phyloP scores from a whole-genome alignment of 2,888 invertebrate genomes.

The Molanna angustata region DNA sequence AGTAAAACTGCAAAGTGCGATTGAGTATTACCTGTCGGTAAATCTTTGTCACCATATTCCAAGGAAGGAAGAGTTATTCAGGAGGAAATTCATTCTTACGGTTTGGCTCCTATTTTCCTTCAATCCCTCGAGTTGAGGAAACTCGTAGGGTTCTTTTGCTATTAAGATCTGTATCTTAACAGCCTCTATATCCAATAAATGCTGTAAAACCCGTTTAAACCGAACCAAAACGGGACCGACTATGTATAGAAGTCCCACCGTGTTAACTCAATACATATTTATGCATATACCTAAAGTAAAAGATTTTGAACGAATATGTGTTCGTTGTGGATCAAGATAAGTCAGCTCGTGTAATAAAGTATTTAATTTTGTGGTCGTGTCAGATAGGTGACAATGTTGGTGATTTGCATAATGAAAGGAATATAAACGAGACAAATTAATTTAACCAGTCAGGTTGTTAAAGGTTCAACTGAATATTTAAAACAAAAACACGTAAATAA shows the following conservation, averaged over 20 bases:
- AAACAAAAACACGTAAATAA: too few relatives aligned
- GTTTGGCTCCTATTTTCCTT: constrained; percentile 14
- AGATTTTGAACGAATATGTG: constrained; percentile 16
- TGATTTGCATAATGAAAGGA: too few relatives aligned
- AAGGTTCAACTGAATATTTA: too few relatives aligned
- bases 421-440: too few relatives aligned
- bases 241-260: constrained; percentile 4
- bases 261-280: background rate
- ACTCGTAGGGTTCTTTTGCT: constrained; percentile 21
- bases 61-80: constrained; percentile 22
- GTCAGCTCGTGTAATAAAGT: constrained; percentile 10
- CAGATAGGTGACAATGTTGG: background rate
- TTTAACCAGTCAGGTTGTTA: too few relatives aligned
- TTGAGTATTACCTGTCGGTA: constrained; percentile 17
- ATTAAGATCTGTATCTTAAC: constrained; percentile 32
- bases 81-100: constrained; percentile 30
- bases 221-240: constrained; percentile 22
- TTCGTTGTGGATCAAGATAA: constrained; percentile 6
- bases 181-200: constrained; percentile 31
- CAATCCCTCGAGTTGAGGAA: constrained; percentile 13
- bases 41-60: constrained; percentile 18
- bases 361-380: constrained; percentile 7
- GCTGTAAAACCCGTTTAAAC: constrained; percentile 26
- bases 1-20: constrained; percentile 2
- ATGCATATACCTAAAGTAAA: constrained; percentile 10